These are phyloP conservation scores for Melipona beecheii DNA, from an alignment of 2,888 invertebrate species.

Conservation along the genomic window DNA sequence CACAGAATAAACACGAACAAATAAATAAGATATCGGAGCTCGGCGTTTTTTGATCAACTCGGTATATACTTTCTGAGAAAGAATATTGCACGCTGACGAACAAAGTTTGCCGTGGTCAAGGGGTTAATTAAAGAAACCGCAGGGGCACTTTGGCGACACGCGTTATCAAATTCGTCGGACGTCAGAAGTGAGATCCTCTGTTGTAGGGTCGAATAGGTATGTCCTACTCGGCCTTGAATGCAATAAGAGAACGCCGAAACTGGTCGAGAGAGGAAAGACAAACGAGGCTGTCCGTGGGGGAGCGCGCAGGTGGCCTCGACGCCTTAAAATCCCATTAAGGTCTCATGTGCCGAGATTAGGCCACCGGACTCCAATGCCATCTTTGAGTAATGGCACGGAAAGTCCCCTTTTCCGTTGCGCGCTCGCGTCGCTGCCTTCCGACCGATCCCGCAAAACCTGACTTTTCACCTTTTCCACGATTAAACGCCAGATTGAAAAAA, in stretches of 20 bases:
- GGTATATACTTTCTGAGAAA: no score
- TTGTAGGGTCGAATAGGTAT: slow-evolving; percentile 60
- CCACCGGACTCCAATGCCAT: slow-evolving; percentile 79
- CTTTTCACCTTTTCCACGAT: slow-evolving; percentile 22
- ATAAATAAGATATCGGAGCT: no score
- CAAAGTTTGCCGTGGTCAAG: no score
- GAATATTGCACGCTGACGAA: no score
- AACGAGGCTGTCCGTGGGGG: slow-evolving; percentile 76
- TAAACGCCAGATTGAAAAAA: no score
- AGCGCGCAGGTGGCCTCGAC: slow-evolving; percentile 81
- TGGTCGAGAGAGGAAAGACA: slow-evolving; percentile 75
- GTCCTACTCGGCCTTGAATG: slow-evolving; percentile 59
- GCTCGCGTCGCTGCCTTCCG: slow-evolving; percentile 1
- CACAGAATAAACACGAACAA: no score
- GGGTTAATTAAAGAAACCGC: not conserved
- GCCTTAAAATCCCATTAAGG: slow-evolving; percentile 84
- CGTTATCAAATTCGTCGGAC: slow-evolving; percentile 53
- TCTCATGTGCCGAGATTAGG: slow-evolving; percentile 83
- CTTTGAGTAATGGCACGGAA: slow-evolving; percentile 82
- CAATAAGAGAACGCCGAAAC: slow-evolving; percentile 74
- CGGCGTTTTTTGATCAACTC: no score
- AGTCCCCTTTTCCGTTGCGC: slow-evolving; percentile 71
- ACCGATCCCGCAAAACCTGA: slow-evolving; percentile 46
- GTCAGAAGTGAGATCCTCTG: slow-evolving; percentile 40
- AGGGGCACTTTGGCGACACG: slow-evolving; percentile 26